Conservation (phyloP, 2,797 vertebrate species). For the Aythya fuligula region DNA sequence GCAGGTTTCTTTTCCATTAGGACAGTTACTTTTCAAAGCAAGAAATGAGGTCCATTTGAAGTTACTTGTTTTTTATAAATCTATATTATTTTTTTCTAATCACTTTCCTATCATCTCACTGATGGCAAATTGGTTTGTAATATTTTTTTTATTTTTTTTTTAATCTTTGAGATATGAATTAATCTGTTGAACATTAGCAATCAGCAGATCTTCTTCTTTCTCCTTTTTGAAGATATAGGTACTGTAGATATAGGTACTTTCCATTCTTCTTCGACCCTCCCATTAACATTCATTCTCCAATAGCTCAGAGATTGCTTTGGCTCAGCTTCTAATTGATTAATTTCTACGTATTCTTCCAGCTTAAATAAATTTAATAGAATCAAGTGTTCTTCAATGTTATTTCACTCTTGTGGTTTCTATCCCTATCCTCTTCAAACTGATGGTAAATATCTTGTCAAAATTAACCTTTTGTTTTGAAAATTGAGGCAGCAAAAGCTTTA, state of each 20-base stretch:
- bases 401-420: neutral
- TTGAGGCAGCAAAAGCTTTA: neutral
- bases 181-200: neutral
- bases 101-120: neutral
- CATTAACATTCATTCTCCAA: neutral
- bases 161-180: neutral
- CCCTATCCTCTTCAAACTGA: neutral
- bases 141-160: neutral
- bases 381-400: neutral
- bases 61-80: neutral
- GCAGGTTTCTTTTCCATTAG: neutral
- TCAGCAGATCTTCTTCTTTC: neutral
- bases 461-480: neutral
- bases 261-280: neutral
- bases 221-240: neutral
- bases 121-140: neutral
- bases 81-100: neutral
- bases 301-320: neutral
- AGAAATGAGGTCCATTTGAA: neutral
- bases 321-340: neutral
- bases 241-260: neutral
- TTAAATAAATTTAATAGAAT: neutral
- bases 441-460: neutral
- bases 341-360: neutral
- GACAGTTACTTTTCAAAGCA: neutral